Base-by-base conservation (phyloP, 2,888 invertebrate genomes). In the Nephrotoma appendiculata region DNA sequence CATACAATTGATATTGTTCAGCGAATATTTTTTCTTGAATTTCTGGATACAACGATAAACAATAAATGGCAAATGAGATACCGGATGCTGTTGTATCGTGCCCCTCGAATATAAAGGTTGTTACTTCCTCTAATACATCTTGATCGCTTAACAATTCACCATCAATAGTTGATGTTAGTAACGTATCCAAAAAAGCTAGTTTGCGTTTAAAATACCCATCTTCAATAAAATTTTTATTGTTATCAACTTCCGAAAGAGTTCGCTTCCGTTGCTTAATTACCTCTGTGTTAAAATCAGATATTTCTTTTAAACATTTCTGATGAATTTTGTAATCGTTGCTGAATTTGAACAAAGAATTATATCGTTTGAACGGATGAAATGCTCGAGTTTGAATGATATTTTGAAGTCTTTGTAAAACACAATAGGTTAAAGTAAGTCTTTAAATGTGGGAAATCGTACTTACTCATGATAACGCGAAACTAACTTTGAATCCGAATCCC, bases 51-150 rank as follows among this genome's bases (percentile, higher is more conserved):
- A 92, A 91, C 0, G 94, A 93, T 0, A 94, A 90, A 87, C 93
- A 90, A 88, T 92, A 92, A 0, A 93, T 89, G 0, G 92, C 89
- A 89, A 93, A 94, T 0, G 91, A 90, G 9, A 94, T 91, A 0
- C 93, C 94, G 0, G 94, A 93, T 0, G 93, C 93, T 0, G 94
- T 94, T 0, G 94, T 94, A 88, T 94, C 94, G 87, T 94, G 94
- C 0, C 94, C 94, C 93, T 89, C 91, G 88, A 91, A 91, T 89
- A 91, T 90, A 87, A 91, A 91, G 2, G 91, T 91, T 4, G 91
- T 90, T 0, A 91, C 91, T 87, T 91, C 91, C 86, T 91, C 91
- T 52, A 90, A 90, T 12, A 91, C 88, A 88, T 91, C 91, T 48
- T 89, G 87, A 3, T 88, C 87, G 4, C 88, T 90, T 84, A 91